Percentiles rank a stretch among this genome's conserved stretches.
These are phyloP conservation scores for Acanthurus tractus DNA, from an alignment of 2,797 vertebrate genomes.

Conservation along the genomic window DNA sequence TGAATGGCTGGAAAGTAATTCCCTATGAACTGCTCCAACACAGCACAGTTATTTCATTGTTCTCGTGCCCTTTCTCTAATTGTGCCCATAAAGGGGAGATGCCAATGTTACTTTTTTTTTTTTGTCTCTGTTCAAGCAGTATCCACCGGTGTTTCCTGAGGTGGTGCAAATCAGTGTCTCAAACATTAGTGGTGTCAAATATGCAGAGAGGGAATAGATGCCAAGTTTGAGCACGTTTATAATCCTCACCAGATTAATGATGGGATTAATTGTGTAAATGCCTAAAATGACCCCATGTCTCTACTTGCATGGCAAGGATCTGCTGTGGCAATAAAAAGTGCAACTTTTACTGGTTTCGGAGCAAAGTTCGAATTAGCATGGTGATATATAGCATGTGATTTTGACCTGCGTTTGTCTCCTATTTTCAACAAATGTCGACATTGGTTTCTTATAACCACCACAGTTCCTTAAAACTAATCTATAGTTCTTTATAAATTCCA, in stretches of 20 bases:
- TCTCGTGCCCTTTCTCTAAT: slow-evolving; percentile 74
- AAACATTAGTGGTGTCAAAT: slow-evolving; percentile 69
- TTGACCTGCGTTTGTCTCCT: slow-evolving; percentile 15
- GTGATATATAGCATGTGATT: not conserved
- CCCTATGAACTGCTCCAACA: slow-evolving; percentile 74
- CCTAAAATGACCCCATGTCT: not conserved
- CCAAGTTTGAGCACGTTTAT: slow-evolving; percentile 11
- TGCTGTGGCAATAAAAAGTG: not conserved
- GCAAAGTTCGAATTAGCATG: not conserved
- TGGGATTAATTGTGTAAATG: not conserved
- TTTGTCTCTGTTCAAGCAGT: slow-evolving; percentile 61
- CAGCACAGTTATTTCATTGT: slow-evolving; percentile 84
- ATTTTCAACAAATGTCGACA: slow-evolving; percentile 13
- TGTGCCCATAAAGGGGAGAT: slow-evolving; percentile 77
- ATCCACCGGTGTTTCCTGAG: slow-evolving; percentile 74
- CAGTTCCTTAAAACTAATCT: slow-evolving; percentile 4
- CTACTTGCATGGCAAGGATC: not conserved
- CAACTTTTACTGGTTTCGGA: not conserved
- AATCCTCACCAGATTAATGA: slow-evolving; percentile 3
- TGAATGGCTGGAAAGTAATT: slow-evolving; percentile 83
- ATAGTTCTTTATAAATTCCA: slow-evolving; percentile 11
- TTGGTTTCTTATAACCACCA: slow-evolving; percentile 27
- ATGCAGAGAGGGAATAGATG: slow-evolving; percentile 52
- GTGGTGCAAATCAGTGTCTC: slow-evolving; percentile 59
- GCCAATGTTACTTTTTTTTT: slow-evolving; percentile 67